Evolutionary conservation across 2,113 vertebrate species (phyloP), one percentile per base, ranked within the genome.

Genomic region (Raphicerus campestris): DNA sequence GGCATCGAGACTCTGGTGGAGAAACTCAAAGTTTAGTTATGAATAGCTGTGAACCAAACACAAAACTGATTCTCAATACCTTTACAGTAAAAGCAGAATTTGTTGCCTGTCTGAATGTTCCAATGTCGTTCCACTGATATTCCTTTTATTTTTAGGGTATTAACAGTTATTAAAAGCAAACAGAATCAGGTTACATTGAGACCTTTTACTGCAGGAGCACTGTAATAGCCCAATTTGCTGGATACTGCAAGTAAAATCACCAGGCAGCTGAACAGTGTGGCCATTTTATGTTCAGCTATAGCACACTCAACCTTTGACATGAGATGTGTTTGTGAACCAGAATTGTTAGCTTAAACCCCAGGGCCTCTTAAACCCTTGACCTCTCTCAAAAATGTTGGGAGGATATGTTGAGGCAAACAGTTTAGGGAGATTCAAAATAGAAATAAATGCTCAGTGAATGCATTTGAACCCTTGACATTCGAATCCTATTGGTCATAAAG

Each of bases 351-450:
- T 92, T 90, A 61, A 91, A 90, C 47, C 53, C 22, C 70, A 73
- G 88, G 77, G 77, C 70, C 96, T 95, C 85, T 63, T 78, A 78
- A 84, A 84, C 45, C 28, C 39, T 60, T 93, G 92, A 85, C 94
- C 61, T 94, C 90, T 73, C 53, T 78, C 91, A 81, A 91, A 97
- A 95, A 73, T 96, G 61, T 70, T 89, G 53, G 53, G 61, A 93
- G 53, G 56, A 88, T 83, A 85, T 63, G 22, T 93, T 58, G 88
- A 96, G 24, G 55, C n/a, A 75, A 98, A 96, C 53, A 19, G 51
- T 96, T 95, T 56, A 82, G 63, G 87, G 93, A 97, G 84, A 26
- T 93, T 97, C 53, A 89, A 93, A 97, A 93, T 61, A 81, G 89
- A 97, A 97, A 56, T 92, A 96, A 97, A 93, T 93, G n/a, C 26